Conservation (phyloP, 2,888 invertebrate species). For the Drosophila subsilvestris region DNA sequence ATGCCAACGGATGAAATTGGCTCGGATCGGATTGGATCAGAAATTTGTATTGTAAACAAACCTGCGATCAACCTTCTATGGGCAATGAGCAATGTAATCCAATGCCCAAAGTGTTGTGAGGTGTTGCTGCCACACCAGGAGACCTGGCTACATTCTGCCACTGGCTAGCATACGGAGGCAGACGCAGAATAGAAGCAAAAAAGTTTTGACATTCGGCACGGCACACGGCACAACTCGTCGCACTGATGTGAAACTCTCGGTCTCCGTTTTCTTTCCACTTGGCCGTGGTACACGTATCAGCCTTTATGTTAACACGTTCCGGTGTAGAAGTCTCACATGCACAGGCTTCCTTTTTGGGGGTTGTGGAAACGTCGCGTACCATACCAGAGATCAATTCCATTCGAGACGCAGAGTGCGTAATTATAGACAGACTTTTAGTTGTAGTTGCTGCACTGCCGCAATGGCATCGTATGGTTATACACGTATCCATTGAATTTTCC, state of each 20-base stretch:
- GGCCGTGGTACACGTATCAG: slow-evolving; percentile 34
- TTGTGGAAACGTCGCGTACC: not conserved
- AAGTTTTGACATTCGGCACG: slow-evolving; percentile 41
- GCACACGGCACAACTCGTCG: slow-evolving; percentile 16
- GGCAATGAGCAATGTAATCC: too few relatives aligned
- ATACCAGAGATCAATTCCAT: slow-evolving; percentile 7
- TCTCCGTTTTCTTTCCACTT: slow-evolving; percentile 26
- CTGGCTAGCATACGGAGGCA: too few relatives aligned
- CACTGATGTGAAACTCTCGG: slow-evolving; percentile 24
- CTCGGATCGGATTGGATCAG: too few relatives aligned
- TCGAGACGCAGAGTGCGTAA: slow-evolving; percentile 36
- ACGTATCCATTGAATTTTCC: slow-evolving; percentile 61
- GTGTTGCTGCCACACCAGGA: too few relatives aligned
- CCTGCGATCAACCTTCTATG: too few relatives aligned
- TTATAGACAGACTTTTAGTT: slow-evolving; percentile 61
- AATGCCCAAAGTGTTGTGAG: too few relatives aligned
- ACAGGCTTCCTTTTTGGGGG: too few relatives aligned
- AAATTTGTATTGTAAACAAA: too few relatives aligned
- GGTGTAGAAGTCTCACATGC: slow-evolving; percentile 1
- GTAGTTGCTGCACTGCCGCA: slow-evolving; percentile 11
- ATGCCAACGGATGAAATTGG: too few relatives aligned
- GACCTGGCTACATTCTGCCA: too few relatives aligned
- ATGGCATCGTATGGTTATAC: slow-evolving; percentile 43
- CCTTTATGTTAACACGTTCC: slow-evolving; percentile 43
- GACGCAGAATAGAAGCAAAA: slow-evolving; percentile 16